Conservation (phyloP, 2,888 invertebrate genomes). For the Sthenelais limicola region DNA sequence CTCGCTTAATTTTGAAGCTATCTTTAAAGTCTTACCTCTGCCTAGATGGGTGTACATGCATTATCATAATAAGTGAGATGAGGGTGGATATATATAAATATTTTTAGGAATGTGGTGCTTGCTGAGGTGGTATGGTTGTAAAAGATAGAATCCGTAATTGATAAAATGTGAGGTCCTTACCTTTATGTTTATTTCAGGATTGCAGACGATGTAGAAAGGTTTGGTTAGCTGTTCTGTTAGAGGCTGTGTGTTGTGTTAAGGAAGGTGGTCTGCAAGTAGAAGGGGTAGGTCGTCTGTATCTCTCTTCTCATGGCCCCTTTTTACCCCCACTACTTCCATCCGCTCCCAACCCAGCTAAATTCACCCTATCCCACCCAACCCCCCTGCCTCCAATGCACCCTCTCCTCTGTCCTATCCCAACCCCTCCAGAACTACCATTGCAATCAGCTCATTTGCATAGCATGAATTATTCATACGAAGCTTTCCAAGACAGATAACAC, state of each 20-base stretch:
- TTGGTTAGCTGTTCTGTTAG: slow-evolving; percentile 8
- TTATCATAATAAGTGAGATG: too few species aligned
- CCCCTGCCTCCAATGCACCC: neutral
- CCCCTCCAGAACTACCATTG: slow-evolving; percentile 30
- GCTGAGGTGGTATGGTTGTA: too few species aligned
- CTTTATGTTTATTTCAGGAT: too few species aligned
- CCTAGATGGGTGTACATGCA: too few species aligned
- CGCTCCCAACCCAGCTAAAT: neutral
- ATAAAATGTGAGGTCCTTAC: too few species aligned
- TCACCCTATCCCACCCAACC: slow-evolving; percentile 3
- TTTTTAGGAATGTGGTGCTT: too few species aligned
- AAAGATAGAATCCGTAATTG: too few species aligned
- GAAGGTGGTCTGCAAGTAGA: slow-evolving; percentile 1
- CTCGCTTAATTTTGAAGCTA: too few species aligned
- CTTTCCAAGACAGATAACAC: slow-evolving; percentile 33
- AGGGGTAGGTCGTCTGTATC: neutral
- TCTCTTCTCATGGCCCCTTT: neutral
- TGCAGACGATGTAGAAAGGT: too few species aligned
- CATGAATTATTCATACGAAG: slow-evolving; percentile 29
- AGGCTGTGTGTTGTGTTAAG: slow-evolving; percentile 10
- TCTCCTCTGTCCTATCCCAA: neutral
- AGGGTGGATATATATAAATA: too few species aligned
- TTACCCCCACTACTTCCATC: neutral
- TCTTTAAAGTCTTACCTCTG: too few species aligned
- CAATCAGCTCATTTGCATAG: slow-evolving; percentile 38